phyloP scores from a whole-genome alignment of 2,113 vertebrate genomes.

The Aptenodytes forsteri region DNA sequence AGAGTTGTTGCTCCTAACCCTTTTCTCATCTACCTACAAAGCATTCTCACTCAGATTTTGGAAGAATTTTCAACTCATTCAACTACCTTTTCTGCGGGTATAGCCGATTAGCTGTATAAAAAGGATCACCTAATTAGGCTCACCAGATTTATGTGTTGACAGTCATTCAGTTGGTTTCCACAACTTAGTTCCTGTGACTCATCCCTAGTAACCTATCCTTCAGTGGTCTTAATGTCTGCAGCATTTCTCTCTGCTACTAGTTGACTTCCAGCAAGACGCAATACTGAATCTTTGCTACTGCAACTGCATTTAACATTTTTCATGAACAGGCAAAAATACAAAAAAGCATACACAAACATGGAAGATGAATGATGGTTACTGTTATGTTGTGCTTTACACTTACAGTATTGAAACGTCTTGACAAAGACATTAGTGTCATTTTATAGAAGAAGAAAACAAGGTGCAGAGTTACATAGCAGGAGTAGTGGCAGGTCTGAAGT shows the following conservation, averaged over 20 bases:
- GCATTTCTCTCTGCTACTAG: background rate
- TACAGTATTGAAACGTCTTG: background rate
- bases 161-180: background rate
- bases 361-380: background rate
- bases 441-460: background rate
- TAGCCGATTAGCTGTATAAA: background rate
- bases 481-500: background rate
- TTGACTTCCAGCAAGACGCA: background rate
- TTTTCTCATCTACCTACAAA: background rate
- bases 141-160: background rate
- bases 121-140: background rate
- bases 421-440: background rate
- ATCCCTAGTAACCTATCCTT: background rate
- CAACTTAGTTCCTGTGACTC: background rate
- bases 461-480: background rate
- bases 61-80: background rate
- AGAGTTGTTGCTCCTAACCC: background rate
- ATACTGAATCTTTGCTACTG: background rate
- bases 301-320: background rate
- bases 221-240: background rate
- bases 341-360: background rate
- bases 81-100: background rate
- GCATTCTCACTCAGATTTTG: background rate
- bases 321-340: background rate
- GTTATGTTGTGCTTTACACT: background rate